These are phyloP conservation scores for Thysanoteuthis rhombus DNA, from an alignment of 2,888 invertebrate species.

Conservation along the genomic window DNA sequence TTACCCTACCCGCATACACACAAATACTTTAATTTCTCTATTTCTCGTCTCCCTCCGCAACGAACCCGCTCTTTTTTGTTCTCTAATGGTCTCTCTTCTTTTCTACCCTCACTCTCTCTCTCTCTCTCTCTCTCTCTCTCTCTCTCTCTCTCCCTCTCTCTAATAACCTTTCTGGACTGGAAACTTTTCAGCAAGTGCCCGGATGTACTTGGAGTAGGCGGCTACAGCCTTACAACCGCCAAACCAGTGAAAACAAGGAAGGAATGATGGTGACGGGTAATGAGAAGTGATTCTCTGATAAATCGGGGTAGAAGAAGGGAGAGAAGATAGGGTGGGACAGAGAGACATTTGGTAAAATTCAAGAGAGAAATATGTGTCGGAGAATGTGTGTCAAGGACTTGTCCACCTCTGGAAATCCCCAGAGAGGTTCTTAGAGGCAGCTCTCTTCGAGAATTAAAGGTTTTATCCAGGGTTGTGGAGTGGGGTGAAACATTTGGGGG, in stretches of 20 bases:
- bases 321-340: neutral
- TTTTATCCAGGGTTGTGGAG: neutral
- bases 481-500: neutral
- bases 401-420: neutral
- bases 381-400: neutral
- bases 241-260: neutral
- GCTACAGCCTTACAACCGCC: neutral
- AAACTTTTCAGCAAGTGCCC: neutral
- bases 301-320: neutral
- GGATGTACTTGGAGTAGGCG: neutral
- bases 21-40: neutral
- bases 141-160: neutral
- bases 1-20: neutral
- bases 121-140: neutral
- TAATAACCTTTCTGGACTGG: neutral
- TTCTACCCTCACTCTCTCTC: neutral
- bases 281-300: neutral
- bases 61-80: too few relatives aligned
- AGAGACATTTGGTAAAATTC: neutral
- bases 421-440: neutral
- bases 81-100: neutral
- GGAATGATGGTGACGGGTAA: neutral
- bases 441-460: neutral
- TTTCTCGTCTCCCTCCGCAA: too few relatives aligned
- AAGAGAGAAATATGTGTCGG: neutral